Evolutionary conservation across 2,797 vertebrate species (phyloP).

Genomic region (Myiothlypis chrysogaster): DNA sequence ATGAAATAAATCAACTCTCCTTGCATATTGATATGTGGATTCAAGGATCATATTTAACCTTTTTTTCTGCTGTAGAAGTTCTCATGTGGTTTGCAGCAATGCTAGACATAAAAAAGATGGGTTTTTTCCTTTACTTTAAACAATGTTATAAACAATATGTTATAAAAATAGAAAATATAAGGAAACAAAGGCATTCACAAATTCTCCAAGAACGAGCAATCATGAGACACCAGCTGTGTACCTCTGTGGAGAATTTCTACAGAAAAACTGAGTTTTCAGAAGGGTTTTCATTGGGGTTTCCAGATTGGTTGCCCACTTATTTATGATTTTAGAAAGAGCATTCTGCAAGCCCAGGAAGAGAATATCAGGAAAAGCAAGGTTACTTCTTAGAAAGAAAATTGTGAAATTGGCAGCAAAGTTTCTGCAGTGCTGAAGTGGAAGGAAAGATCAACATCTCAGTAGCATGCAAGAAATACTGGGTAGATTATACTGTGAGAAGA

Average conservation of each 20-base stretch:
- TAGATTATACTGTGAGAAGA: background rate
- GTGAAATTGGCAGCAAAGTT: background rate
- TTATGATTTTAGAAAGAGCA: background rate
- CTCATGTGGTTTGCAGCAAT: background rate
- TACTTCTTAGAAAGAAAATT: background rate
- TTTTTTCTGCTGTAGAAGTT: background rate
- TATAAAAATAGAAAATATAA: background rate
- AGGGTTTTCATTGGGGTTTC: background rate
- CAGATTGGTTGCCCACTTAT: background rate
- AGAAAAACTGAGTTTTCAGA: background rate
- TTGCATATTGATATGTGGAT: background rate
- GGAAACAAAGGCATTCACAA: background rate
- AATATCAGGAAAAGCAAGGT: background rate
- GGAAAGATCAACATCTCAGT: background rate
- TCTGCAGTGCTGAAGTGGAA: background rate
- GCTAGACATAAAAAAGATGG: background rate
- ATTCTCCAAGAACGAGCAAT: background rate
- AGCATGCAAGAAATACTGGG: background rate
- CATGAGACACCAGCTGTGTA: background rate
- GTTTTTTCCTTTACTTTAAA: background rate
- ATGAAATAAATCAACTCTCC: background rate
- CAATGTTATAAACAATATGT: background rate
- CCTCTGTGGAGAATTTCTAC: background rate
- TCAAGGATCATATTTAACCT: background rate
- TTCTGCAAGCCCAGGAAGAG: background rate